Percentiles rank a stretch among this genome's conserved stretches.
Conservation (phyloP, 2,888 invertebrate genomes). For the Keiferia lycopersicella region DNA sequence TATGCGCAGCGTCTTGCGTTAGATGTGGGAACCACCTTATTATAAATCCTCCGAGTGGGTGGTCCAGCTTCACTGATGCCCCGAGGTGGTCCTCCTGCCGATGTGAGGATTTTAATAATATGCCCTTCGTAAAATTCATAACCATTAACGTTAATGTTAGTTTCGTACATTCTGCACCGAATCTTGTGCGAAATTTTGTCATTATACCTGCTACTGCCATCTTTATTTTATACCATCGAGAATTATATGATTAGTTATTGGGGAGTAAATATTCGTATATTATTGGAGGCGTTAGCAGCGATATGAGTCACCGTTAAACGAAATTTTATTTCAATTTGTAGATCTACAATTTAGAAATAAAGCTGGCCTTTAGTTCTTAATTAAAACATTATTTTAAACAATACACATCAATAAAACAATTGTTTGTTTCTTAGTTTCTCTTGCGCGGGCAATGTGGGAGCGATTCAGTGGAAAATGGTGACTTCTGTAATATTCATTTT, state of each 20-base stretch:
- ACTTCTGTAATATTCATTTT: too few species aligned
- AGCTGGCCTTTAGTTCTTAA: too few species aligned
- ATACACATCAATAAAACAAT: neutral
- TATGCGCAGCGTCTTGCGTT: too few species aligned
- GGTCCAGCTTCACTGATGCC: constrained; percentile 18
- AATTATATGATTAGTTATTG: neutral
- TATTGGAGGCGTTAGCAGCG: neutral
- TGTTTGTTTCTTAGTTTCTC: neutral
- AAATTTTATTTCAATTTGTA: neutral
- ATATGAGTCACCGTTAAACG: neutral
- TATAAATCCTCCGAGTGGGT: constrained; percentile 26
- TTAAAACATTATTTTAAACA: neutral
- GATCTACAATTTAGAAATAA: too few species aligned
- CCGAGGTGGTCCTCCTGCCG: constrained; percentile 13
- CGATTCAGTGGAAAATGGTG: constrained; percentile 59
- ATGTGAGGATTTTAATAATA: constrained; percentile 22
- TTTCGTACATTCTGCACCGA: constrained; percentile 12
- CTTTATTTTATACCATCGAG: neutral
- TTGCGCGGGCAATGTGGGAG: constrained; percentile 27
- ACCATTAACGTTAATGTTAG: constrained; percentile 16
- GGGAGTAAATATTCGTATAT: neutral
- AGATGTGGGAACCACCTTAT: too few species aligned
- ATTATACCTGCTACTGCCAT: neutral
- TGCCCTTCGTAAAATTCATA: constrained; percentile 18
- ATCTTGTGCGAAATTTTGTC: neutral